Evolutionary conservation across 2,888 invertebrate genomes (phyloP).

Genomic region (Hypsopygia costalis): DNA sequence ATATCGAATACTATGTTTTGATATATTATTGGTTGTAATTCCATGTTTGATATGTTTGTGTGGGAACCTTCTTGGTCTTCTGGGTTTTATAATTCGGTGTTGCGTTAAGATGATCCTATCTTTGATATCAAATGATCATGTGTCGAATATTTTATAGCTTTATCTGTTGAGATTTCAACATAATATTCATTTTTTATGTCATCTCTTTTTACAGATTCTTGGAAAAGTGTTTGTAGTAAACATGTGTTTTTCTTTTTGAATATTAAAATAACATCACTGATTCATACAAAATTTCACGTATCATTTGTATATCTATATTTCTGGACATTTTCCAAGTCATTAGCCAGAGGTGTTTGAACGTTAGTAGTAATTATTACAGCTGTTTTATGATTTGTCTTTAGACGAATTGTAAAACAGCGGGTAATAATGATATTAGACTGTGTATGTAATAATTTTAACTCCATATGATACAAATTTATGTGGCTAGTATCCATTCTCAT

Average conservation of each 20-base stretch:
- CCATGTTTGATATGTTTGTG: not conserved
- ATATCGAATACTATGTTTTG: constrained; percentile 24
- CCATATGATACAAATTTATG: too few species aligned
- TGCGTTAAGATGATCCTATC: not conserved
- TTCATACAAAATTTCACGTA: not conserved
- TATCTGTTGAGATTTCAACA: not conserved
- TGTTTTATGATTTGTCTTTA: too few species aligned
- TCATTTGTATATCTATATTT: not conserved
- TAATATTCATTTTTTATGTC: not conserved
- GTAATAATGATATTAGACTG: too few species aligned
- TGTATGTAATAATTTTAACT: too few species aligned
- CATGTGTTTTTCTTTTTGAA: not conserved
- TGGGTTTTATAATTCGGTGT: not conserved
- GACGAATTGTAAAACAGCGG: too few species aligned
- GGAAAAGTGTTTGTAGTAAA: not conserved
- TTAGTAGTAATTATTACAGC: not conserved
- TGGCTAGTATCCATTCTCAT: too few species aligned
- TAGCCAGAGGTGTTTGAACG: not conserved
- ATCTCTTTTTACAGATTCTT: not conserved
- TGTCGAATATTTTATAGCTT: not conserved
- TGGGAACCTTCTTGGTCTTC: not conserved
- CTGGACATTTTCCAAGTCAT: not conserved
- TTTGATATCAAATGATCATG: not conserved
- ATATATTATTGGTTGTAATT: constrained; percentile 10
- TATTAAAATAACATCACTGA: not conserved